A percentile compares a stretch with the other conserved stretches of the same genome.
phyloP scores from a whole-genome alignment of 1,140 invertebrate species.

The Zaprionus taronus region DNA sequence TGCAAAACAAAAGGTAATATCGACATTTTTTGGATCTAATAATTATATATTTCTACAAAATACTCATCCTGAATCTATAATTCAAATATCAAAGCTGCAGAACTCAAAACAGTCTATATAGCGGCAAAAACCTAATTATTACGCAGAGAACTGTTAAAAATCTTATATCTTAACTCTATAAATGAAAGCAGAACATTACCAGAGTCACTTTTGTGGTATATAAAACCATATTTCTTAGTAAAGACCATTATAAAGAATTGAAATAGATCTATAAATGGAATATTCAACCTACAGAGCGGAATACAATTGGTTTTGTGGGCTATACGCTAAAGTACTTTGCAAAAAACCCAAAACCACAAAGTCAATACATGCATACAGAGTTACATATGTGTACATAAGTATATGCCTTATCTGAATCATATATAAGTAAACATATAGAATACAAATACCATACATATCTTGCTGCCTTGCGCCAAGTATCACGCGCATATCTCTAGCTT shows the following conservation, averaged over 20 bases:
- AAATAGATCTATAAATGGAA: neutral
- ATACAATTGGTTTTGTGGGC: neutral
- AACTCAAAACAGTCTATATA: neutral
- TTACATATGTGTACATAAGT: neutral
- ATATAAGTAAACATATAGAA: neutral
- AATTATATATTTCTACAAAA: too few relatives aligned
- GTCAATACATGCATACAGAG: neutral
- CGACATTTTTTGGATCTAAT: too few relatives aligned
- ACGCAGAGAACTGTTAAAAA: too few relatives aligned
- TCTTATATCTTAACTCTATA: too few relatives aligned
- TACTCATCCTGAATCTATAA: neutral
- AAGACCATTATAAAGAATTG: too few relatives aligned
- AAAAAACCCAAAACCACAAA: neutral
- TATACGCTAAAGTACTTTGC: neutral
- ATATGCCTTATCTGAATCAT: neutral
- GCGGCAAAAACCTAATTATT: too few relatives aligned
- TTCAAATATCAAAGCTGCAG: neutral
- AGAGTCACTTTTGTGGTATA: too few relatives aligned
- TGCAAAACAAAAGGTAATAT: too few relatives aligned
- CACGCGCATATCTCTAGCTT: slow-evolving; percentile 1
- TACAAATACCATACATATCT: neutral
- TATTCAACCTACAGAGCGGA: neutral
- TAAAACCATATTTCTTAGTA: too few relatives aligned
- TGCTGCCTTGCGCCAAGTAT: neutral
- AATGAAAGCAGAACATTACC: too few relatives aligned